These are phyloP conservation scores for Holothuria glaberrima DNA, from an alignment of 35 echinoderm and acorn worm species.

Conservation along the genomic window DNA sequence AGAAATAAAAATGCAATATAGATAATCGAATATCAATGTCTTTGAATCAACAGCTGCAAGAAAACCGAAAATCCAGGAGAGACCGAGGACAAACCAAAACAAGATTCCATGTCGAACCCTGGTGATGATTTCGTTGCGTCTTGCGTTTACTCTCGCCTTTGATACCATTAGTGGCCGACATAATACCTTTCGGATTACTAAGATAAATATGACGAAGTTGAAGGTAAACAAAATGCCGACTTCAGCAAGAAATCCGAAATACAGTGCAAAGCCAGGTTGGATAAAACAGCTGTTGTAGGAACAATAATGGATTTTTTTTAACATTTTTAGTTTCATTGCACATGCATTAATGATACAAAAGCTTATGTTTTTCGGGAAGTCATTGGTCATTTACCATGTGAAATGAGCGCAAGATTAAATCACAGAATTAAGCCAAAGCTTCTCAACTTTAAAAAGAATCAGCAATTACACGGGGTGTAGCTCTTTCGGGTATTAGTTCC, in stretches of 20 bases:
- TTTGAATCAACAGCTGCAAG: neutral
- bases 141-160: neutral
- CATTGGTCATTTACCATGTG: no score
- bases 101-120: constrained; percentile 32
- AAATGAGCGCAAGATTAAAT: no score
- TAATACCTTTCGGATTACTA: neutral
- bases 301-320: no score
- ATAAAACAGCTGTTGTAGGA: neutral
- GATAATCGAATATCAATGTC: constrained; percentile 11
- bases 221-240: neutral
- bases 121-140: neutral
- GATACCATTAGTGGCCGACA: constrained; percentile 30
- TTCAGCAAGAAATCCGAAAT: neutral
- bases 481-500: no score
- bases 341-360: no score
- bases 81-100: constrained; percentile 33
- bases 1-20: constrained; percentile 11
- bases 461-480: no score
- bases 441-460: no score
- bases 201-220: neutral
- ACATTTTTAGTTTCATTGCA: no score
- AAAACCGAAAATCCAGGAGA: no score
- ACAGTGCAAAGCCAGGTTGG: neutral
- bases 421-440: no score
- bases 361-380: no score